These are phyloP conservation scores for Hyles lineata DNA, from an alignment of 2,888 invertebrate genomes.

Conservation along the genomic window DNA sequence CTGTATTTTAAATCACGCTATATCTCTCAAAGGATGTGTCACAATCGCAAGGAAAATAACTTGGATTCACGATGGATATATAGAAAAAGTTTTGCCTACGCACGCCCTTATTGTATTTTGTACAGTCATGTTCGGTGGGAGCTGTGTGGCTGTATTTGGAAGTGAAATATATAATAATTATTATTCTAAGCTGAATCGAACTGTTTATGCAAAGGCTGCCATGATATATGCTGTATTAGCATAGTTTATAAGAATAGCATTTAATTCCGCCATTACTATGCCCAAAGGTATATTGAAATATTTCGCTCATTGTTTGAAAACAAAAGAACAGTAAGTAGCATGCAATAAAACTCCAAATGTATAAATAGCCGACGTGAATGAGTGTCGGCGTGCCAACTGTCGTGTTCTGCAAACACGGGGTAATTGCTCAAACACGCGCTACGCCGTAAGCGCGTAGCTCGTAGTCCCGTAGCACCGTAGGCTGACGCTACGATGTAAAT, in stretches of 20 bases:
- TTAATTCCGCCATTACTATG: too few relatives aligned
- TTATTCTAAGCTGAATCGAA: too few relatives aligned
- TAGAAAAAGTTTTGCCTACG: background rate
- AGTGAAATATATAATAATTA: background rate
- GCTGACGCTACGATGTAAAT: constrained; percentile 1
- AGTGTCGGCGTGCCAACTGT: constrained; percentile 30
- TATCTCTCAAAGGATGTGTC: constrained; percentile 46
- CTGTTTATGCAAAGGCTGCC: too few relatives aligned
- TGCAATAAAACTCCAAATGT: constrained; percentile 26
- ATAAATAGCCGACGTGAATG: constrained; percentile 7
- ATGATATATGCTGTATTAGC: too few relatives aligned
- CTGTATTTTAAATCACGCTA: constrained; percentile 52
- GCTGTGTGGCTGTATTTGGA: background rate
- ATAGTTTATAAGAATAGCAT: too few relatives aligned
- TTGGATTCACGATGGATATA: constrained; percentile 28
- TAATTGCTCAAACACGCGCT: constrained; percentile 38
- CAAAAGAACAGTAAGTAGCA: constrained; percentile 29
- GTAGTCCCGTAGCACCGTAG: constrained; percentile 37
- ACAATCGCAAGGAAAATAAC: constrained; percentile 47
- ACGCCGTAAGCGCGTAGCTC: constrained; percentile 41
- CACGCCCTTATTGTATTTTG: background rate
- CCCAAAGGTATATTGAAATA: background rate
- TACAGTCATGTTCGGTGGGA: background rate
- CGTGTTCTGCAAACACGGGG: constrained; percentile 38
- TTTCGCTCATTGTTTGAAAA: background rate